Evolutionary conservation across 2,797 vertebrate genomes (phyloP), one percentile per base, ranked within the genome.

Genomic region (Eremophila alpestris): DNA sequence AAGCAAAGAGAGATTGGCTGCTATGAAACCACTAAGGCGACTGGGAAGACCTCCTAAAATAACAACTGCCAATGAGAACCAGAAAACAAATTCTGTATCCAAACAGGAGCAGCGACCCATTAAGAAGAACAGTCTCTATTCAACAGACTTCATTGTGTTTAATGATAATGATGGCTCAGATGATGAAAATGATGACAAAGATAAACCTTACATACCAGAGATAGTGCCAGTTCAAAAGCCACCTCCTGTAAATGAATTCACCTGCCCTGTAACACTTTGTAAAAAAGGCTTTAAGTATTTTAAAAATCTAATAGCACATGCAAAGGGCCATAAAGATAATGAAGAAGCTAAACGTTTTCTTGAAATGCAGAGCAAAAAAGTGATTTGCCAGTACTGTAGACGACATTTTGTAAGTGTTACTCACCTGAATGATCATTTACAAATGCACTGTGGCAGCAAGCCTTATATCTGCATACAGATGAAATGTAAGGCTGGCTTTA

Each of bases 381-480:
- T 99, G 30, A 98, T 99, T 96, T 99, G 99, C 95, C 99, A 99
- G 97, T 99, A 99, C 97, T 99, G 99, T 95, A 98, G 99, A 23
- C 98, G 99, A 45, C 99, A 99, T 91, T 99, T 99, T 91, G 98
- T 99, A 32, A 99, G 98, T 60, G 98, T 99, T 54, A 98, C 98
- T 93, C 99, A 99, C 93, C 98, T 99, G 83, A 99, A 99, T 23
- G 99, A 99, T 97, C 99, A 99, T 92, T 97, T 99, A 85, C 99
- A 99, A 96, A 99, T 99, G 95, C 99, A 99, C 97, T 99, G 99
- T 97, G 99, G 99, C 65, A 98, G 97, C 74, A 99, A 98, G 83
- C 99, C 99, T 18, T 99, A 99, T 69, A 99, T 99, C 92, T 99
- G 99, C 96, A 99, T 99, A 95, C 99, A 99, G 97, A 95, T 99